phyloP scores from a whole-genome alignment of 2,113 vertebrate genomes.

The Sisor rabdophorus region DNA sequence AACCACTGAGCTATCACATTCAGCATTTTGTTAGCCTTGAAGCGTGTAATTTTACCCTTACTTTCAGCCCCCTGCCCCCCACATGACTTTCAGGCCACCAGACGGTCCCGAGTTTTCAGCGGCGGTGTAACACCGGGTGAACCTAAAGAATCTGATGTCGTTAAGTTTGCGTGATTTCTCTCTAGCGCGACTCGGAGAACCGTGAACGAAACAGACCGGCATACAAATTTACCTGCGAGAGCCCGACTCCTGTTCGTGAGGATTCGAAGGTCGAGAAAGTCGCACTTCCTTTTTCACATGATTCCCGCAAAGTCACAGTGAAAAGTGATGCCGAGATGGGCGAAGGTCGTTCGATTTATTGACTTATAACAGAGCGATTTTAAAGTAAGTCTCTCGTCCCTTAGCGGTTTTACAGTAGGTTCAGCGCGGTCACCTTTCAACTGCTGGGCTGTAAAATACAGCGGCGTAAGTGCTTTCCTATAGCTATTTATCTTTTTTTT shows the following conservation, averaged over 20 bases:
- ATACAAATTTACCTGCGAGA: slow-evolving; percentile 26
- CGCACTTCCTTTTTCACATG: slow-evolving; percentile 35
- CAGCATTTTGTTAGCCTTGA: no score
- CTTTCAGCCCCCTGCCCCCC: no score
- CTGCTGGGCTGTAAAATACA: not conserved
- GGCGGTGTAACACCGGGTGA: not conserved
- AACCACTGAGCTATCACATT: no score
- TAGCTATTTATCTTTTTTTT: slow-evolving; percentile 1
- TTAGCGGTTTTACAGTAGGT: not conserved
- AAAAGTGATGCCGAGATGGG: not conserved
- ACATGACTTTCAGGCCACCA: no score
- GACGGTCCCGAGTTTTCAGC: no score
- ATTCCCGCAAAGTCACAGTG: not conserved
- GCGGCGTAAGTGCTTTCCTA: not conserved
- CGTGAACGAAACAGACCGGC: not conserved
- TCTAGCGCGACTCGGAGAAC: slow-evolving; percentile 48
- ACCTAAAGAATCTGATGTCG: not conserved
- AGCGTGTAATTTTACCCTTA: no score
- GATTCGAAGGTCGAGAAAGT: slow-evolving; percentile 35
- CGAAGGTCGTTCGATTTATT: not conserved
- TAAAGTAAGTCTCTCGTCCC: not conserved
- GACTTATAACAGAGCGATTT: not conserved
- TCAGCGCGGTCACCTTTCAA: not conserved
- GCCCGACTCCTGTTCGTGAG: slow-evolving; percentile 6
- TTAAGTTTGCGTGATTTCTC: not conserved